Evolutionary conservation across 2,797 vertebrate species (phyloP).

Genomic region (Myotis findleyi): DNA sequence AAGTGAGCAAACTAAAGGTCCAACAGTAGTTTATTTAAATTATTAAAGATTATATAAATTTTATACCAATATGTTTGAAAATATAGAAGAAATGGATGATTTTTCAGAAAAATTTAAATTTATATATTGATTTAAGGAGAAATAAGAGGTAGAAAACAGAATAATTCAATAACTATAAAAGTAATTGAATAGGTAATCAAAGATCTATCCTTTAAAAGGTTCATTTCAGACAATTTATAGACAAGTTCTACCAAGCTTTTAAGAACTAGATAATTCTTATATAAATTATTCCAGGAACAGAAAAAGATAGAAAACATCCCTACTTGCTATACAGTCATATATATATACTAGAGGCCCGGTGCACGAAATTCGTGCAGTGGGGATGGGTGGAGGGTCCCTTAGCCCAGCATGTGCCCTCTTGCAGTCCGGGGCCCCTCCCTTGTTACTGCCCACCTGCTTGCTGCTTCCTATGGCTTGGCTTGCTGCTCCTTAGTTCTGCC

Average conservation of each 20-base stretch:
- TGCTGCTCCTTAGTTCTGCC: too few relatives aligned
- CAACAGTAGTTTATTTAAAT: constrained; percentile 1
- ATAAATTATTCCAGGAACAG: constrained; percentile 21
- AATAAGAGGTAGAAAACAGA: constrained; percentile 42
- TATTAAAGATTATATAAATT: background rate
- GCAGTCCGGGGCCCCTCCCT: too few relatives aligned
- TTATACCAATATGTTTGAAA: constrained; percentile 24
- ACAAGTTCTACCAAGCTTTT: constrained; percentile 19
- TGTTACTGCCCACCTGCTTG: too few relatives aligned
- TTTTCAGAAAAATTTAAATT: constrained; percentile 33
- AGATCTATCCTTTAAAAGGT: constrained; percentile 46
- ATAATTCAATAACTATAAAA: constrained; percentile 55
- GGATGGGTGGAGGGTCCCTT: too few relatives aligned
- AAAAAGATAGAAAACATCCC: background rate
- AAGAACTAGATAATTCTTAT: constrained; percentile 31
- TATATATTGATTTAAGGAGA: constrained; percentile 23
- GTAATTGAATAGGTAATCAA: constrained; percentile 53
- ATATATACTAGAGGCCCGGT: too few relatives aligned
- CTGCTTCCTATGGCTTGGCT: too few relatives aligned
- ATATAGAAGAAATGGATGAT: constrained; percentile 33
- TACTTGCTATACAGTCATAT: background rate
- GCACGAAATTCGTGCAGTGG: too few relatives aligned
- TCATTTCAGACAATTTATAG: constrained; percentile 23
- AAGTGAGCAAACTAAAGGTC: background rate
- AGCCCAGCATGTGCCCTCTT: too few relatives aligned